Evolutionary conservation across 2,797 vertebrate genomes (phyloP), one percentile per base, ranked within the genome.

Genomic region (Syndactyla subalaris): DNA sequence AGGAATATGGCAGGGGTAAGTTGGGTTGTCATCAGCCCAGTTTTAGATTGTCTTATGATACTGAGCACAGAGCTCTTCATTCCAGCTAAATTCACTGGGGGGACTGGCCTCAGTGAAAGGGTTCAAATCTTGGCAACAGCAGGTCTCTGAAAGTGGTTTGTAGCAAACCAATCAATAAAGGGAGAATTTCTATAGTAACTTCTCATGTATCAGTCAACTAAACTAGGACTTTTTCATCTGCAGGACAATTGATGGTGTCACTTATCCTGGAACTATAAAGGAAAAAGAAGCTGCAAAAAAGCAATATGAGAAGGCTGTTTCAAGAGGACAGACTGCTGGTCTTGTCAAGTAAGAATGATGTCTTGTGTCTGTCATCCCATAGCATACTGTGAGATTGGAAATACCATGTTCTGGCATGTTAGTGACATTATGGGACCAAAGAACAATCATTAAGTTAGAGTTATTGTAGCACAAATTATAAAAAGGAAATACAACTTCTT

Each of bases 231-330:
- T 95, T 52, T 89, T 85, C 72, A 71, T 91, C 77, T 92, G 51
- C 93, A 99, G 99, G 98, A 98, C 98, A 89, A 98, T 99, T 71
- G 98, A 98, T 59, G 98, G 98, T 71, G 96, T 97, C 45, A 89
- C 97, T 7, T 99, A 98, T 27, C 95, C 98, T 1, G 99, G 99
- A 34, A 95, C 91, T 49, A 98, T 99, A 92, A 99, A 99, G 93
- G 99, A 98, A 70, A 99, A 99, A 91, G 98, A 98, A 83, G 97
- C 96, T 59, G 99, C 99, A 3, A 98, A 98, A 97, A 97, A 98
- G 93, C 97, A 99, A 63, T 99, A 99, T 71, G 97, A 98, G 58
- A 98, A 98, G 67, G 99, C 99, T 23, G 98, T 99, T 96, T 98
- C 98, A 24, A 97, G 90, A 14, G 99, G 99, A 59, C 98, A 99